phyloP scores from a whole-genome alignment of 1,140 invertebrate species.

The Oscheius sp. region DNA sequence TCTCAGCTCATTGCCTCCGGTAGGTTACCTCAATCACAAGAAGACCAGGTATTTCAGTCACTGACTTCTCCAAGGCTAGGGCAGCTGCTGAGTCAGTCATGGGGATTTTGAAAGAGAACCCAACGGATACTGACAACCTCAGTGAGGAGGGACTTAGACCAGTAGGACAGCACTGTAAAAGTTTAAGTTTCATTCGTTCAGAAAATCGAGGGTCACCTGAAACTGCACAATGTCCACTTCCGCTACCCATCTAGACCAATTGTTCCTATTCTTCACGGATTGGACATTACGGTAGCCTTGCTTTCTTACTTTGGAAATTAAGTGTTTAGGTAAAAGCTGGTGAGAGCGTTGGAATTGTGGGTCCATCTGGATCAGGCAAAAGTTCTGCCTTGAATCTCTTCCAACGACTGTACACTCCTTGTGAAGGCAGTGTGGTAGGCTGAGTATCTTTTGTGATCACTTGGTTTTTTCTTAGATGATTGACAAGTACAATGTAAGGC shows the following conservation, averaged over 20 bases:
- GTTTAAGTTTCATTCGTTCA: conserved; percentile 29
- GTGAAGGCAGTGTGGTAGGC: conserved; percentile 50
- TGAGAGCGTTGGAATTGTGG: conserved; percentile 62
- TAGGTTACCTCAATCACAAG: no score
- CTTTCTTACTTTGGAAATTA: conserved; percentile 50
- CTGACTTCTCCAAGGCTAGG: conserved; percentile 54
- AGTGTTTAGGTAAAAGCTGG: conserved; percentile 54
- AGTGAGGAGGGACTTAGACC: conserved; percentile 56
- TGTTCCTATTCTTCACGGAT: conserved; percentile 57
- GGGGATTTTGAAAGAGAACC: conserved; percentile 47
- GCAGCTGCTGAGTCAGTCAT: conserved; percentile 55
- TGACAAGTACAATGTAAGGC: conserved; percentile 53
- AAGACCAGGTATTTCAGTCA: no score
- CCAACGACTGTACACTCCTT: conserved; percentile 63
- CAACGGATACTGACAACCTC: conserved; percentile 57
- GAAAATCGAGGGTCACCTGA: conserved; percentile 52
- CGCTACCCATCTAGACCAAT: conserved; percentile 61
- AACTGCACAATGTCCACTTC: conserved; percentile 59
- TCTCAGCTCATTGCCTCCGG: conserved; percentile 56
- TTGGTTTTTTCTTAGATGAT: conserved; percentile 43
- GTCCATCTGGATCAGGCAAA: conserved; percentile 61
- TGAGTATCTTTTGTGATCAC: neutral
- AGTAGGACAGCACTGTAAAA: conserved; percentile 32
- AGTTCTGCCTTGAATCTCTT: conserved; percentile 62
- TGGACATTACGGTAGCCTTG: conserved; percentile 45